Percentiles rank a stretch among this genome's conserved stretches.
Evolutionary conservation across 2,888 invertebrate genomes (phyloP).

Genomic region (Lissonota sp.): DNA sequence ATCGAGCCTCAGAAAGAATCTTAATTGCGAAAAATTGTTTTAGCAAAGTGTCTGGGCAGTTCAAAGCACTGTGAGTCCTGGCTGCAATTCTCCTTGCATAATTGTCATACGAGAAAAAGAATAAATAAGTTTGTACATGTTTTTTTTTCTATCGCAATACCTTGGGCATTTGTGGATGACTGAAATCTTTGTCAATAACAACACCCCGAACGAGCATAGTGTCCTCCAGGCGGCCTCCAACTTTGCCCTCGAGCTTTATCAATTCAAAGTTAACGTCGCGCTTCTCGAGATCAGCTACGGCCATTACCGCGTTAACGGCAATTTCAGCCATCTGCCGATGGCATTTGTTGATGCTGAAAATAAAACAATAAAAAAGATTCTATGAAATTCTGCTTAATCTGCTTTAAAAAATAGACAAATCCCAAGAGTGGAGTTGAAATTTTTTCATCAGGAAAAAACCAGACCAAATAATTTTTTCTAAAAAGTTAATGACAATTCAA

Average conservation of each 20-base stretch:
- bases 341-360: constrained; percentile 94
- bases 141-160: constrained; percentile 78
- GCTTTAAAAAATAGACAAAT: constrained; percentile 42
- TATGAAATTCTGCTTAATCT: no score
- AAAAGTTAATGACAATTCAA: no score
- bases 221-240: constrained; percentile 98
- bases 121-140: no score
- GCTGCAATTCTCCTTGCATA: constrained; percentile 73
- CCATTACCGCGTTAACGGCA: constrained; percentile 98
- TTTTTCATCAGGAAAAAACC: no score
- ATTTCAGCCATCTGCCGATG: constrained; percentile 99
- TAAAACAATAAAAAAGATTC: not conserved
- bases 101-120: not conserved
- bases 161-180: constrained; percentile 99
- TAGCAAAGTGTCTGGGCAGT: constrained; percentile 75
- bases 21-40: constrained; percentile 58
- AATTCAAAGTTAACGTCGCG: constrained; percentile 99
- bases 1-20: constrained; percentile 44
- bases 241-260: constrained; percentile 99
- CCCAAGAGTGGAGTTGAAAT: no score
- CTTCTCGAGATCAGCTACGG: constrained; percentile 97
- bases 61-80: constrained; percentile 64
- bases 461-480: no score
- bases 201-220: constrained; percentile 98
- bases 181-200: constrained; percentile 99